Base-by-base conservation (phyloP, 2,888 invertebrate species). In the Cremastinae sp. region DNA sequence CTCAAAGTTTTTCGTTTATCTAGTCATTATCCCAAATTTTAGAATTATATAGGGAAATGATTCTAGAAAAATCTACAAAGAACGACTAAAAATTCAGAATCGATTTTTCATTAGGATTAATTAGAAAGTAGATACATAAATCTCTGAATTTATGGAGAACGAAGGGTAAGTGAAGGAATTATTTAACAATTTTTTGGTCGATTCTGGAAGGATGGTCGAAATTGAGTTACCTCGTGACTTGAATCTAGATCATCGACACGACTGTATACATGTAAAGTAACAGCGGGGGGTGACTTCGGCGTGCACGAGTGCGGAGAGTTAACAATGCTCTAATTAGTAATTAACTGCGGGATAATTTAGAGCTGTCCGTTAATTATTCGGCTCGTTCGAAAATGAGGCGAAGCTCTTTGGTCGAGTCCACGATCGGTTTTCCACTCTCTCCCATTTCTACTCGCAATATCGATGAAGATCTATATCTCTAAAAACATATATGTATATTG, bases 261-360 rank as follows among this genome's bases (percentile, higher is more conserved):
- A 59, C 58, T 70, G 72, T 79, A 75, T 72, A 80, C n/a, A n/a
- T n/a, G n/a, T 71, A 78, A 79, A 79, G 74, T 73, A 75, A 79
- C 62, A 56, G 12, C 43, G 51, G 45, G 51, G 45, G 16, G 22
- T 56, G 37, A 53, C 20, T 47, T 47, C 47, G 53, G 66, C 28
- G 65, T 16, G 39, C 45, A 62, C 62, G 45, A 41, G 55, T 47
- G 43, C 70, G 61, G 75, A 55, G 74, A 78, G 77, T 71, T 71
- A 77, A 77, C 77, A 77, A 77, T 74, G 80, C 72, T 75, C 75
- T 74, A 77, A 78, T 79, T 80, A 79, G 59, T 75, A 69, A 76
- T 74, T 76, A 76, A 73, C 65, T 64, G 61, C 59, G 64, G 39
- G 65, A 47, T 65, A 70, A 73, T 73, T 76, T 22, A 41, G 41